A percentile compares a stretch with the other conserved stretches of the same genome.
Conservation (phyloP, 2,113 vertebrate species). For the Hippolais icterina region DNA sequence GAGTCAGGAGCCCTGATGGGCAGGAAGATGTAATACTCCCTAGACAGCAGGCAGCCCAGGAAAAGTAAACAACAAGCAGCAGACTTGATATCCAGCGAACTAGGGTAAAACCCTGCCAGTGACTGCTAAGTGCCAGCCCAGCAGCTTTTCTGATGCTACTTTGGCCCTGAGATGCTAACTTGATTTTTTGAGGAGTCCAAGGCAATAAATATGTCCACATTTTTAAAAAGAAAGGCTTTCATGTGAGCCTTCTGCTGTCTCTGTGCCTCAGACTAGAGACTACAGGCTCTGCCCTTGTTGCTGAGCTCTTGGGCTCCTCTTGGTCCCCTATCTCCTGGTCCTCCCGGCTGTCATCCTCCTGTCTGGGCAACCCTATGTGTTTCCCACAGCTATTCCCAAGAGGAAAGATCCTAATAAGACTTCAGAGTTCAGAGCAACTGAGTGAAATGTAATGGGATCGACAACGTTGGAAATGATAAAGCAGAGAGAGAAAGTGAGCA, state of each 20-base stretch:
- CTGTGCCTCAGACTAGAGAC: not conserved
- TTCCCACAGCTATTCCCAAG: slow-evolving; percentile 13
- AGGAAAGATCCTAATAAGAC: slow-evolving; percentile 41
- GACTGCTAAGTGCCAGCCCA: slow-evolving; percentile 44
- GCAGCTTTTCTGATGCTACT: slow-evolving; percentile 53
- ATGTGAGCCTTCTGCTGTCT: not conserved
- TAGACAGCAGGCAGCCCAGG: slow-evolving; percentile 47
- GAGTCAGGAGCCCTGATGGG: slow-evolving; percentile 23
- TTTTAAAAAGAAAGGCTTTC: not conserved
- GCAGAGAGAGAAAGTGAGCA: not conserved
- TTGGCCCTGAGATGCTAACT: slow-evolving; percentile 63
- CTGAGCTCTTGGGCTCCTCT: not conserved
- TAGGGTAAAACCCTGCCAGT: slow-evolving; percentile 53
- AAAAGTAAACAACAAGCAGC: slow-evolving; percentile 65
- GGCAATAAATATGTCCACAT: not conserved
- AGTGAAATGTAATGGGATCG: slow-evolving; percentile 79
- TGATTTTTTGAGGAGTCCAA: not conserved
- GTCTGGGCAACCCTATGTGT: not conserved
- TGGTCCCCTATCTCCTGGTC: not conserved
- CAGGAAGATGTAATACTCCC: slow-evolving; percentile 40
- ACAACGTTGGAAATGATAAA: slow-evolving; percentile 59
- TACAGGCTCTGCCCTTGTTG: not conserved
- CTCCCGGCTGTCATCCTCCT: not conserved
- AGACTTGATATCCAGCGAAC: slow-evolving; percentile 55
- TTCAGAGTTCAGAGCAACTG: slow-evolving; percentile 64